A percentile compares a stretch with the other conserved stretches of the same genome.
Evolutionary conservation across 2,888 invertebrate species (phyloP).

Genomic region (Yponomeuta cagnagella): DNA sequence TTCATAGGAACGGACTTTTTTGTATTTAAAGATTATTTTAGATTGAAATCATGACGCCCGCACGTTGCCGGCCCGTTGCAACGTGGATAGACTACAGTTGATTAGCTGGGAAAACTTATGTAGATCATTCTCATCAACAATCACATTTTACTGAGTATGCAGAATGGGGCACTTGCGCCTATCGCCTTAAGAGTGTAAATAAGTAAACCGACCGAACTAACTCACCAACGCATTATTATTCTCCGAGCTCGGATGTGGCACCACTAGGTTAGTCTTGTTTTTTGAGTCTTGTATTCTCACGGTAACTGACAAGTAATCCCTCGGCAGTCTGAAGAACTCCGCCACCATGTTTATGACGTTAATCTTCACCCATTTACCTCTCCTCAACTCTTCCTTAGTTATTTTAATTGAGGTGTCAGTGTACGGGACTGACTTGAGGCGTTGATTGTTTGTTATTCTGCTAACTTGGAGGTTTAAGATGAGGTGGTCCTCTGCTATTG

Average conservation of each 20-base stretch:
- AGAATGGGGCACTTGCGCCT: no score
- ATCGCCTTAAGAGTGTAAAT: no score
- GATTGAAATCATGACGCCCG: no score
- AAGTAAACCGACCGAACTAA: conserved; percentile 13
- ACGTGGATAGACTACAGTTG: no score
- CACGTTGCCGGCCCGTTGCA: no score
- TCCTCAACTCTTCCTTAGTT: conserved; percentile 66
- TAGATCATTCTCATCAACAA: no score
- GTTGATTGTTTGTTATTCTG: conserved; percentile 60
- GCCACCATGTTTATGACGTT: conserved; percentile 84
- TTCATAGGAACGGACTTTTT: no score
- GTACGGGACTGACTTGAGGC: conserved; percentile 55
- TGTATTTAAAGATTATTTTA: no score
- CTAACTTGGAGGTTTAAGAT: conserved; percentile 59
- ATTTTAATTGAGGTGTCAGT: conserved; percentile 59
- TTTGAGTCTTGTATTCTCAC: conserved; percentile 80
- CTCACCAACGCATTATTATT: conserved; percentile 69
- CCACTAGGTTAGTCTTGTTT: conserved; percentile 77
- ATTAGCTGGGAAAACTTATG: no score
- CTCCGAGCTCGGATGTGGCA: conserved; percentile 80
- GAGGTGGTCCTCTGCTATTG: conserved; percentile 50
- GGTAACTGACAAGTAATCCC: conserved; percentile 85
- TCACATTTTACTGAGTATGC: no score
- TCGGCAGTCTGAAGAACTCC: conserved; percentile 85
- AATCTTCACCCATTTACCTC: conserved; percentile 83